A percentile compares a stretch with the other conserved stretches of the same genome.
These are phyloP conservation scores for Drosophila ohnishii DNA, from an alignment of 1,140 invertebrate genomes.

Conservation along the genomic window DNA sequence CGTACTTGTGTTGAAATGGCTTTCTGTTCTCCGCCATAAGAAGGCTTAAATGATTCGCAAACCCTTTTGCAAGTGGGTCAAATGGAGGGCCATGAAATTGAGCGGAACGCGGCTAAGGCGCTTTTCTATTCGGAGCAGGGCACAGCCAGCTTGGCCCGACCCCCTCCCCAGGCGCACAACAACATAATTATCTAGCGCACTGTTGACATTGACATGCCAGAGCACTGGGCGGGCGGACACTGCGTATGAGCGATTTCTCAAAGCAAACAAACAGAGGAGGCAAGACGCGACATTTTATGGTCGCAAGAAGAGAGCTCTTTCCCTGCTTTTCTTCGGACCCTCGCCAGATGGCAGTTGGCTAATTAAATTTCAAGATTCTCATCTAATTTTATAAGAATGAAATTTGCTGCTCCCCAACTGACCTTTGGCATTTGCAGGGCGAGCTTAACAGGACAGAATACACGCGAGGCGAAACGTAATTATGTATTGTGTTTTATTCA, in stretches of 20 bases:
- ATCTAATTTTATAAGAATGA: slow-evolving; percentile 62
- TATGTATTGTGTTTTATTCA: slow-evolving; percentile 44
- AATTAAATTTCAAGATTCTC: slow-evolving; percentile 72
- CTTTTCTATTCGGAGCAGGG: slow-evolving; percentile 71
- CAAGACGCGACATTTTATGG: slow-evolving; percentile 14
- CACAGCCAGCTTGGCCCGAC: slow-evolving; percentile 42
- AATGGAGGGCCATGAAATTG: slow-evolving; percentile 44
- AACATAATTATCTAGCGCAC: slow-evolving; percentile 70
- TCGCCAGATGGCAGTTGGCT: slow-evolving; percentile 53
- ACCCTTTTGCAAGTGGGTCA: slow-evolving; percentile 50
- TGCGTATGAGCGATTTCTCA: slow-evolving; percentile 71
- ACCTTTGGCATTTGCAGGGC: slow-evolving; percentile 42
- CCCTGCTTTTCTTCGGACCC: not conserved
- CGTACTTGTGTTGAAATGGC: not conserved
- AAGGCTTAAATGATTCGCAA: slow-evolving; percentile 53
- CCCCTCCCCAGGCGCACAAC: slow-evolving; percentile 7
- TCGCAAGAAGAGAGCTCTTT: not conserved
- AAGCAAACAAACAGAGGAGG: slow-evolving; percentile 15
- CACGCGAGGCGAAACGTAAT: slow-evolving; percentile 36
- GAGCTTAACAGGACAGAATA: not conserved
- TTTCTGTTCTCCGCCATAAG: slow-evolving; percentile 1
- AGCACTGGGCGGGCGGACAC: slow-evolving; percentile 16
- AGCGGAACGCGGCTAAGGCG: slow-evolving; percentile 47
- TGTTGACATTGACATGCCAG: slow-evolving; percentile 74
- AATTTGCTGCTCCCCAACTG: slow-evolving; percentile 42